A percentile compares a stretch with the other conserved stretches of the same genome.
These are phyloP conservation scores for Neomonachus schauinslandi DNA, from an alignment of 2,113 vertebrate genomes.

Conservation along the genomic window DNA sequence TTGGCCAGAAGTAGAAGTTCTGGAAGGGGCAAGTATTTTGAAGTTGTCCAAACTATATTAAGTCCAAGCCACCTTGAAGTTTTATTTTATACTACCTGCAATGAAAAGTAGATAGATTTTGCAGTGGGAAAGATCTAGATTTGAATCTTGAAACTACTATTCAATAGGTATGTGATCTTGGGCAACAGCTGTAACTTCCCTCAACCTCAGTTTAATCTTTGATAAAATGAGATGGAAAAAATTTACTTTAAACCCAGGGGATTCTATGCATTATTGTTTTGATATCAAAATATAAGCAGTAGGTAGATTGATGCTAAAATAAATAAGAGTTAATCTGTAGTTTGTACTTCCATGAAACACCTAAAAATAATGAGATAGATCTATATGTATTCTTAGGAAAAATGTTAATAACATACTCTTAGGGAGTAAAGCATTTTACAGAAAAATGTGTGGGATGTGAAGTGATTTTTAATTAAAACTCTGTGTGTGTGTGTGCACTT, in stretches of 20 bases:
- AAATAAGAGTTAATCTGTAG: background rate
- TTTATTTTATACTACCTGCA: background rate
- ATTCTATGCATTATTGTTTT: background rate
- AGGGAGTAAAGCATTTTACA: background rate
- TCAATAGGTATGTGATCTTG: background rate
- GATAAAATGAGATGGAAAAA: background rate
- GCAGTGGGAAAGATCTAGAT: background rate
- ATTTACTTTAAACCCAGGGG: background rate
- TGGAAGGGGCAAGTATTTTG: background rate
- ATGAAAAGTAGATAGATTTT: background rate
- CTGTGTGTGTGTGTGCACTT: background rate
- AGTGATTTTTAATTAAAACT: background rate
- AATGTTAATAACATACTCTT: background rate
- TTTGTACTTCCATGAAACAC: background rate
- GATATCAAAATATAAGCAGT: background rate
- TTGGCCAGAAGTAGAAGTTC: background rate
- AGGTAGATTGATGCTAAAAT: background rate
- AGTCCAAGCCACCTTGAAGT: background rate
- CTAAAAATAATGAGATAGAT: background rate
- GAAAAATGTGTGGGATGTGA: background rate
- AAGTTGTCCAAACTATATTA: background rate
- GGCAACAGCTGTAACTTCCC: background rate
- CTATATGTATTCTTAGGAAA: background rate
- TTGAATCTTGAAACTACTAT: background rate
- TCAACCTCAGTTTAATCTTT: background rate